Conservation (phyloP, 2,113 vertebrate genomes). For the Agapornis roseicollis region DNA sequence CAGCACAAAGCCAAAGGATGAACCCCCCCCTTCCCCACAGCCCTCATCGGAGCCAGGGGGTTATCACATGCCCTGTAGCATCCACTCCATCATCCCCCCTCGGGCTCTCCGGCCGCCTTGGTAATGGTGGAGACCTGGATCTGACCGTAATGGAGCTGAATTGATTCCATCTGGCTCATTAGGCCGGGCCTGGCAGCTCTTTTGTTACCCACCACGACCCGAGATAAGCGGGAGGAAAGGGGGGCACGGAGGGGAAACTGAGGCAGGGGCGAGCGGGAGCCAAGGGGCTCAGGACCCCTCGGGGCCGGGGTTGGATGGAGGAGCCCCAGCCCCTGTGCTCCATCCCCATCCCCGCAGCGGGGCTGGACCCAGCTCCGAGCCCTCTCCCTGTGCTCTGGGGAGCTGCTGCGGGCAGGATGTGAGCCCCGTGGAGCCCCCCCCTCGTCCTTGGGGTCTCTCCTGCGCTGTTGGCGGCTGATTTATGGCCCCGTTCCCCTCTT, state of each 20-base stretch:
- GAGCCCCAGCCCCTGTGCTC: rapidly evolving
- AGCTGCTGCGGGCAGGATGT: neutral
- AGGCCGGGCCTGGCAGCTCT: conserved; percentile 1
- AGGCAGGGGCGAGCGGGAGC: neutral
- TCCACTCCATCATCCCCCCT: conserved; percentile 46
- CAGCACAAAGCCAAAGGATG: neutral
- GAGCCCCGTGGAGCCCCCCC: neutral
- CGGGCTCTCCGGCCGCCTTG: neutral
- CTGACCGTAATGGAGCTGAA: conserved; percentile 58
- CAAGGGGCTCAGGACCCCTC: neutral
- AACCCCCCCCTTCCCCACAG: neutral
- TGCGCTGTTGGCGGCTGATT: neutral
- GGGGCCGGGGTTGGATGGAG: neutral
- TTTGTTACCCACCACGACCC: neutral
- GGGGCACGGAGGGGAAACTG: neutral
- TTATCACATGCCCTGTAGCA: conserved; percentile 37
- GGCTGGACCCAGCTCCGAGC: neutral
- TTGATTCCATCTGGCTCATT: conserved; percentile 61
- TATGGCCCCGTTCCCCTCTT: neutral
- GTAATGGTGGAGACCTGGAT: conserved; percentile 53
- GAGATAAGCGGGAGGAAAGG: neutral
- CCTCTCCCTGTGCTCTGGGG: rapidly evolving
- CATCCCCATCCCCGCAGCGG: rapidly evolving
- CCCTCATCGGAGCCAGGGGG: neutral
- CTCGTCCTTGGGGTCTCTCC: neutral